These are phyloP conservation scores for Hyaena hyaena DNA, from an alignment of 2,113 vertebrate species.

Conservation along the genomic window DNA sequence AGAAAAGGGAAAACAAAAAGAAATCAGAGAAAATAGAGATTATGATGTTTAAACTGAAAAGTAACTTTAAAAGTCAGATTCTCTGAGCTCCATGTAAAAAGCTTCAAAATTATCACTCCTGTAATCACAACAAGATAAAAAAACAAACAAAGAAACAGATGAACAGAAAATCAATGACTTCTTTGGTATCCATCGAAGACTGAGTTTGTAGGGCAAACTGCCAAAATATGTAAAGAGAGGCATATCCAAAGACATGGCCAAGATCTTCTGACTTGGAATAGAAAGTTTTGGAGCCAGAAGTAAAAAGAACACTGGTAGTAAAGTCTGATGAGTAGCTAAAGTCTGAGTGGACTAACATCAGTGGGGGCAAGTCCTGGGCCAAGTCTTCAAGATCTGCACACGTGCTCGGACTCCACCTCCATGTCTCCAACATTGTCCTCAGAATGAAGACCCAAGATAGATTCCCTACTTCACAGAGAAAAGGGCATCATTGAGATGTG, in stretches of 20 bases:
- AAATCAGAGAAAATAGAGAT: background rate
- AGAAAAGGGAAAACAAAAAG: background rate
- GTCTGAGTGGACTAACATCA: too few species aligned
- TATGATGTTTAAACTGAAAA: background rate
- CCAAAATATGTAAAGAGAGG: too few species aligned
- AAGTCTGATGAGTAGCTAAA: background rate
- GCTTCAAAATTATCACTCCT: background rate
- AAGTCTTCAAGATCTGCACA: background rate
- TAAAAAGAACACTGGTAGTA: background rate
- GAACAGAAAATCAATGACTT: background rate
- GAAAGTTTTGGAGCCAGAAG: background rate
- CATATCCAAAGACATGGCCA: background rate
- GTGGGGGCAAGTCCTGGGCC: background rate
- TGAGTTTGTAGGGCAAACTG: background rate
- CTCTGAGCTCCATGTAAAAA: background rate
- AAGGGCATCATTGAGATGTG: background rate
- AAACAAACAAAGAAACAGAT: too few species aligned
- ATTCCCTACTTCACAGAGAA: too few species aligned
- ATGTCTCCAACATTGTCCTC: rapidly evolving
- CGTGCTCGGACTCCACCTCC: rapidly evolving
- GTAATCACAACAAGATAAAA: background rate
- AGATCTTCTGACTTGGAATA: background rate
- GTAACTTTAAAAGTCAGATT: background rate
- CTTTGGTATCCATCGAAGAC: background rate
- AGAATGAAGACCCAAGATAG: background rate